phyloP scores from a whole-genome alignment of 2,113 vertebrate genomes.

The Nycticryphes semicollaris region DNA sequence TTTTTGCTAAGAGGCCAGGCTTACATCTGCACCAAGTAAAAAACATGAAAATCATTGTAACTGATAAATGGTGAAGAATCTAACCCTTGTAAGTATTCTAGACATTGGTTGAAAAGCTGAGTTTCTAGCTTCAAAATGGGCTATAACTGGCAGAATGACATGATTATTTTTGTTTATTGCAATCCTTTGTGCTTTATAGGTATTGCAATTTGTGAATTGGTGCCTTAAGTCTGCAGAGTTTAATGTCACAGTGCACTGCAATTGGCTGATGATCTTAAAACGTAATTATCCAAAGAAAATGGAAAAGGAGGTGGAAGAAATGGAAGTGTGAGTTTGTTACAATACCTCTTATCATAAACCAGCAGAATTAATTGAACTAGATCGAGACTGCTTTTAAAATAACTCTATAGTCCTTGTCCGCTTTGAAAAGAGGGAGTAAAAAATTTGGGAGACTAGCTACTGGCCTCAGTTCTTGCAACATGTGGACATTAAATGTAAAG shows the following conservation, averaged over 20 bases:
- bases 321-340: neutral
- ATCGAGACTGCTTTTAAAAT: neutral
- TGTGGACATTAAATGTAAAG: neutral
- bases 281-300: neutral
- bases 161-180: neutral
- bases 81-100: neutral
- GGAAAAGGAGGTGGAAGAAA: neutral
- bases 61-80: neutral
- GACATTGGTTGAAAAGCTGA: neutral
- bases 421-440: neutral
- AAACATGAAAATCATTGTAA: neutral
- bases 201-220: neutral
- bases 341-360: neutral
- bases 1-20: neutral
- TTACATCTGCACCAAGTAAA: neutral
- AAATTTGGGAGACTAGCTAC: neutral
- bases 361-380: neutral
- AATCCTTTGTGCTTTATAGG: neutral
- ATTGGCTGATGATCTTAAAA: neutral
- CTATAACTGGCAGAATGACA: neutral
- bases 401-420: neutral
- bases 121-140: neutral
- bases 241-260: neutral
- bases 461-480: neutral
- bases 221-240: neutral